Evolutionary conservation across 2,888 invertebrate species (phyloP), one percentile per base, ranked within the genome.

Genomic region (Plagodis pulveraria): DNA sequence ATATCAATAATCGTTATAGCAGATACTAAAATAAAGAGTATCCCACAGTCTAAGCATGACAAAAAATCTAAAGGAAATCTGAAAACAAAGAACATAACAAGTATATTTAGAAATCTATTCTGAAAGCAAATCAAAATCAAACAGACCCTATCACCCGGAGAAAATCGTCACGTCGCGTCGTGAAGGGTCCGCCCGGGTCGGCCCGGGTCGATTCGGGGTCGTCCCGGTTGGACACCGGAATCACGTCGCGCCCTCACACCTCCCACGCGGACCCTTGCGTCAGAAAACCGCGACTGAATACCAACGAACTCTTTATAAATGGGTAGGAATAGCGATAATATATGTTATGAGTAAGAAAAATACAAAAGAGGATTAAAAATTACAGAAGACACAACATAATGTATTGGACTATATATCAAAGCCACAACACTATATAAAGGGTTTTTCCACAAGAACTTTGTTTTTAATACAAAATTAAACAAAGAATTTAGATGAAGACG

Each of bases 191-290:
- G 49, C 40, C 46, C 51, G 58, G 58, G 70, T 67, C 57, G 64
- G 65, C 53, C 59, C 53, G 66, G 73, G 73, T 70, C 53, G 50
- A 42, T 22, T 51, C 64, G 69, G 80, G 87, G 86, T 85, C 86
- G 87, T 81, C 71, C 77, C 85, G 88, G 81, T 84, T 75, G 86
- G 82, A 75, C 82, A 83, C 78, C 69, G 78, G 80, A 87, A 88
- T 89, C 86, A 83, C 86, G 84, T 79, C 84, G 76, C 86, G 84
- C 87, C 84, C 84, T 88, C 81, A 83, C 87, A 79, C 87, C 87
- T 84, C 77, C 8, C 10, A 10, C 56, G 36, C 38, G 51, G 50
- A 56, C 69, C 76, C 74, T 65, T 66, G 47, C 57, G 43, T 49
- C 45, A 42, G 51, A 46, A 45, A 52, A 57, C 12, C 47, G 63